phyloP scores from a whole-genome alignment of 2,888 invertebrate species.

The Agapostemon virescens region DNA sequence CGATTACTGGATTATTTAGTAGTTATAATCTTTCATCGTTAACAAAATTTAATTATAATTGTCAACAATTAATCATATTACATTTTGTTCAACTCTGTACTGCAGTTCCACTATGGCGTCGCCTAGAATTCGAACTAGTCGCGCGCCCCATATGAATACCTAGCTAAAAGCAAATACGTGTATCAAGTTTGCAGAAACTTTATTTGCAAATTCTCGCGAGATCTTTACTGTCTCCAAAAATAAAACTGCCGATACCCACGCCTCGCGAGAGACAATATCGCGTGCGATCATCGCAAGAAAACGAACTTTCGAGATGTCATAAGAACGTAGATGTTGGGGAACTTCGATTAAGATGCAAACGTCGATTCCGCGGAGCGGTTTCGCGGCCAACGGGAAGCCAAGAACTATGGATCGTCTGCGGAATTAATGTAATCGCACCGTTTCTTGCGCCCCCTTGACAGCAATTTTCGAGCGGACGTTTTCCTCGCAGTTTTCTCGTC shows the following conservation, averaged over 20 bases:
- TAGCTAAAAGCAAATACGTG: constrained; percentile 42
- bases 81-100: too few species aligned
- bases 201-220: constrained; percentile 18
- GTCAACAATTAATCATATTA: too few species aligned
- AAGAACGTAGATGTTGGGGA: background rate
- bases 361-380: constrained; percentile 23
- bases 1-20: too few species aligned
- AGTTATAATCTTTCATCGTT: too few species aligned
- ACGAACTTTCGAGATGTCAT: constrained; percentile 26
- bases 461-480: background rate
- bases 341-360: constrained; percentile 46
- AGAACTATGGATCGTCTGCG: constrained; percentile 21
- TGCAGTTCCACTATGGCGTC: background rate
- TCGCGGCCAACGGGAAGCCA: constrained; percentile 30
- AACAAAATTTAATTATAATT: too few species aligned
- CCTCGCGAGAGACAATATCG: constrained; percentile 24
- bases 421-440: constrained; percentile 41
- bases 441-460: background rate
- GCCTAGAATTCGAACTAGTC: background rate
- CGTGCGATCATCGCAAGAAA: background rate
- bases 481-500: background rate
- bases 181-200: constrained; percentile 27
- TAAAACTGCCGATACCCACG: constrained; percentile 12
- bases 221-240: background rate
- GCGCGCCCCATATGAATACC: background rate